Percentiles rank a stretch among this genome's conserved stretches.
Conservation (phyloP, 2,888 invertebrate species). For the Meganola albula region DNA sequence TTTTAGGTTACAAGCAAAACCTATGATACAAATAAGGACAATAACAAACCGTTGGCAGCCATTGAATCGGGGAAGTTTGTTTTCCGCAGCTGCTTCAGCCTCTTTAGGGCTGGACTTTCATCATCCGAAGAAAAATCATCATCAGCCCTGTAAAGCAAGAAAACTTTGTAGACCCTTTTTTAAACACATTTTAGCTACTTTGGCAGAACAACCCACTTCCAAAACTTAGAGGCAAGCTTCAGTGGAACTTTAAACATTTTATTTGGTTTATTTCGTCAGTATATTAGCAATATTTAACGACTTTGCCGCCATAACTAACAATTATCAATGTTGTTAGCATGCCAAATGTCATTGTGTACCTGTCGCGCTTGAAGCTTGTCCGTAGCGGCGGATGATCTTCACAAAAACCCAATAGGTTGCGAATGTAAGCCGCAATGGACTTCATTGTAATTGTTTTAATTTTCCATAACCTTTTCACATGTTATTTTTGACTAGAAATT, state of each 20-base stretch:
- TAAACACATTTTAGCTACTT: neutral
- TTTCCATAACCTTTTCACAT: slow-evolving; percentile 54
- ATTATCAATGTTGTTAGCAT: slow-evolving; percentile 75
- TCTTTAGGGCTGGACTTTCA: slow-evolving; percentile 58
- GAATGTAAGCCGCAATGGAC: slow-evolving; percentile 63
- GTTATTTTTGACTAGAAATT: slow-evolving; percentile 26
- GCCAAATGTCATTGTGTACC: slow-evolving; percentile 69
- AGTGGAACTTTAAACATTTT: slow-evolving; percentile 58
- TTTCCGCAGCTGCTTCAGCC: slow-evolving; percentile 51
- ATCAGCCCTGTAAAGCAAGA: slow-evolving; percentile 52
- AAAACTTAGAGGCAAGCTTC: slow-evolving; percentile 58
- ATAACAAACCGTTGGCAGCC: slow-evolving; percentile 47
- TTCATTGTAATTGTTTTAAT: slow-evolving; percentile 56
- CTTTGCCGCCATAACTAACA: slow-evolving; percentile 74
- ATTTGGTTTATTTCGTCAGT: slow-evolving; percentile 15
- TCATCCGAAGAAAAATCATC: slow-evolving; percentile 63
- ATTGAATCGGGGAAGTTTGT: slow-evolving; percentile 55
- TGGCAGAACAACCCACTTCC: slow-evolving; percentile 46
- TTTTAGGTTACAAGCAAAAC: too few species aligned
- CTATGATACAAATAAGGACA: too few species aligned
- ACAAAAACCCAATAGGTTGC: slow-evolving; percentile 56
- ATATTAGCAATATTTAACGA: slow-evolving; percentile 34
- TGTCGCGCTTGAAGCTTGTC: slow-evolving; percentile 68
- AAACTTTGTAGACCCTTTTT: slow-evolving; percentile 10
- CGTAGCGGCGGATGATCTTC: slow-evolving; percentile 47